phyloP scores from a whole-genome alignment of 2,113 vertebrate species.

The Alaudala cheleensis region DNA sequence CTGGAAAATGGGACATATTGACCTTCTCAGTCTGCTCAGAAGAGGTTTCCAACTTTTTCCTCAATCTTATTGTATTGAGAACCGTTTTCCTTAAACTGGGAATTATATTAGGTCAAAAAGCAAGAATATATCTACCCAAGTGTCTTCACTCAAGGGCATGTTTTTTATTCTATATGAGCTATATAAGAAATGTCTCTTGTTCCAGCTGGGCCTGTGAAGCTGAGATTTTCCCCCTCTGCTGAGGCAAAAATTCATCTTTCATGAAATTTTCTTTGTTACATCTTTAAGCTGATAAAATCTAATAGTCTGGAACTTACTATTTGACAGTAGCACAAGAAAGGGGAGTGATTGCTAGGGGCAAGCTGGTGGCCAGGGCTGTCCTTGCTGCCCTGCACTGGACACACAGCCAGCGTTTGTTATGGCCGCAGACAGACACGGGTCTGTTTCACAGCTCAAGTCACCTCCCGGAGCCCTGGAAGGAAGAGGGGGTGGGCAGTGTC shows the following conservation, averaged over 20 bases:
- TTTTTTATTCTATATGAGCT: background rate
- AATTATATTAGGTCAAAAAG: background rate
- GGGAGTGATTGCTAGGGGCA: background rate
- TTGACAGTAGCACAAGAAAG: background rate
- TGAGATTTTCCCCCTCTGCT: background rate
- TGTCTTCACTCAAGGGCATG: background rate
- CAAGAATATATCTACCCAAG: background rate
- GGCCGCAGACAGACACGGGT: background rate
- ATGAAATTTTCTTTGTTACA: background rate
- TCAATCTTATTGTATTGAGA: background rate
- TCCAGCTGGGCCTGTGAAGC: background rate
- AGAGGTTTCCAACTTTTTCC: background rate
- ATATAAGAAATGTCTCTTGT: background rate
- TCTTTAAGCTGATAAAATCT: background rate
- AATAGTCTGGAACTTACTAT: background rate
- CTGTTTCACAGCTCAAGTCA: background rate
- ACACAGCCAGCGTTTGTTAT: accelerated
- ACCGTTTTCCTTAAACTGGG: background rate
- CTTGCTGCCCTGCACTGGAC: background rate
- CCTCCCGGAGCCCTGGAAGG: background rate
- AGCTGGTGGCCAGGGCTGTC: background rate
- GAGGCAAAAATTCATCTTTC: background rate
- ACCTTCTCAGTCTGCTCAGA: background rate
- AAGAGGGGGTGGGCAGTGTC: accelerated
- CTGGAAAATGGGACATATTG: background rate